Base-by-base conservation (phyloP, 2,797 vertebrate genomes). In the Scolopax bukidnonensis region DNA sequence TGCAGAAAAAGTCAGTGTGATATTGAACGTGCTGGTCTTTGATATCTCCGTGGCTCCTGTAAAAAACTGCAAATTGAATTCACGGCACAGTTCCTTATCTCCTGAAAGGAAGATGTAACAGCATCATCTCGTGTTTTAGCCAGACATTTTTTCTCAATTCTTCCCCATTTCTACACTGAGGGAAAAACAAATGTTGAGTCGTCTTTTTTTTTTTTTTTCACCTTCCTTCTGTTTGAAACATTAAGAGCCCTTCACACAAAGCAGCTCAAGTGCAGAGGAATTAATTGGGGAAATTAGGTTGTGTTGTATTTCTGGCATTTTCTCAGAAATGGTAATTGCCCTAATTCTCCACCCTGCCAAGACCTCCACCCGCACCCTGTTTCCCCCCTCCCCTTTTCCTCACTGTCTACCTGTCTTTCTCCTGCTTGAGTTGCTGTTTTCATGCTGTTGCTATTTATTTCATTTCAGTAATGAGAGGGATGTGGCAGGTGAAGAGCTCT, bases 281-380 rank as follows among this genome's bases (percentile, higher is more conserved):
- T 97, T 98, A 98, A 97, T 97, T 89, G 78, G 87, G 79, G 75
- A 95, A 97, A 97, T 97, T 97, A 97, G 68, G 73, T 87, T 95
- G 88, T 94, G 93, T 93, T 96, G 76, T 92, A 85, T 95, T 97
- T 89, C 64, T 90, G 85, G 59, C 85, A 80, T 92, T 93, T 96
- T 96, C 94, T 91, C 89, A 83, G 89, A 71, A 91, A 93, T 7
- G 15, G 84, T 89, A 95, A 97, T 97, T 96, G 82, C 92, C 87
- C 80, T 80, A 96, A 80, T 97, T 95, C 90, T 93, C 79, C 61
- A 70, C 84, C n/a, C 33, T 81, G 61, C 92, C 79, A 83, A 81
- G 56, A 69, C 96, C 94, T 96, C 65, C 68, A 68, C 85, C 75
- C 1, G 7, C 94, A 65, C 77, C 84, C 81, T 85, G 41, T 84